Base-by-base conservation (phyloP, 2,888 invertebrate species). In the Drosophila neonasuta region DNA sequence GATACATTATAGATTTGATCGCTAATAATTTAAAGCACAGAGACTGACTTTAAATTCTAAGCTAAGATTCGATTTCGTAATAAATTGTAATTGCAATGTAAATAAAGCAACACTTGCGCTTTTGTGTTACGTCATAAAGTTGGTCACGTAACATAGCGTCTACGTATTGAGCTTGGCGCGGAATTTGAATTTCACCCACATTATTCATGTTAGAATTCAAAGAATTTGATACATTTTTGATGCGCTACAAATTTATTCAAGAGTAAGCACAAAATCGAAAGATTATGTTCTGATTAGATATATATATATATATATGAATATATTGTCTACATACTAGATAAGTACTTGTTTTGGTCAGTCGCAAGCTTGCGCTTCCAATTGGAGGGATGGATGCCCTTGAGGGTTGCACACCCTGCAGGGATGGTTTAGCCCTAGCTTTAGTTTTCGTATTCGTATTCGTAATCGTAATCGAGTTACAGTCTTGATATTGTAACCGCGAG, bases 401-500 rank as follows among this genome's bases (percentile, higher is more conserved):
- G 32, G 32, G 32, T 32, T 32, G 32, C 32, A 32, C 32, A 32
- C 32, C 11, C 32, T 32, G 2, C 3, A 9, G 32, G 32, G 32
- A 9, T 32, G 32, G 10, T 9, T 32, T 24, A 24, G 20, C 50
- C 34, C 8, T 17, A 32, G 17, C 34, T 32, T 10, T 48, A 30
- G 29, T 46, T 10, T 13, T 41, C 8, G n/a, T 34, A n/a, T 8
- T 32, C 32, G 32, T 8, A 32, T 7, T 32, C 2, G 32, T 32
- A 32, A n/a, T 36, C n/a, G 36, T 36, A 36, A n/a, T 36, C 36
- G 36, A 11, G 36, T 36, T 36, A n/a, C 36, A 36, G n/a, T 36
- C 36, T 36, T 36, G 6, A n/a, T 11, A 36, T 11, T n/a, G 36
- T n/a, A 36, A 36, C 36, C 36, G 15, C 39, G 39, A 49, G 59